Base-by-base conservation (phyloP, 2,888 invertebrate genomes). In the Morpho helenor region DNA sequence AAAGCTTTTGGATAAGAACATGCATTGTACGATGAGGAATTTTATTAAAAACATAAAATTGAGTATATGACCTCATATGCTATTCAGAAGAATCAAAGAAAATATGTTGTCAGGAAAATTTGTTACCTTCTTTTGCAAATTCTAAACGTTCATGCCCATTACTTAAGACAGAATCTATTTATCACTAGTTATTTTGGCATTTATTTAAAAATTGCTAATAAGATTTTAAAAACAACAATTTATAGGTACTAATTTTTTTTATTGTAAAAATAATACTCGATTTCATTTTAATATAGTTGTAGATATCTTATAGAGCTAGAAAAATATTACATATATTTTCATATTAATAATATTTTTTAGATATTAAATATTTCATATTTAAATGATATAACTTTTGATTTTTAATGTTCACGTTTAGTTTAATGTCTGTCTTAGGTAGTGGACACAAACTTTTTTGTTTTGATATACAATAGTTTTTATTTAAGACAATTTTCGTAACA, bases 101-200 rank as follows among this genome's bases (percentile, higher is more conserved):
- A 41, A 31, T 0, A 22, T 43, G 57, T 65, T 65, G 65, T 59
- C 63, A 52, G 61, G 64, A 63, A 61, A 65, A 57, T 55, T 53
- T 52, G 10, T 10, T 2, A 45, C 39, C n/a, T 9, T 22, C n/a
- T 9, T 31, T 16, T 52, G 5, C 42, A 4, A 22, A 8, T 50
- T 8, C 9, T 51, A 39, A 39, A 40, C 16, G 8, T 43, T 23
- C 9, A 51, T 23, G 4, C 2, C 51, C 51, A 43, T n/a, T 6
- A n/a, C n/a, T 43, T 51, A 22, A 16, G 23, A 43, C 43, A 31
- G 31, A 2, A 5, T 31, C 31, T 31, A 31, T 5, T 31, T 31
- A 31, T 31, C 3, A 31, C 31, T 1, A 31, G 31, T 31, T 5
- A 31, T 5, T 31, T 31, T 31, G 31, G 31, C 31, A 31, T 31